Conservation (phyloP, 2,113 vertebrate species). For the Etia nguti region DNA sequence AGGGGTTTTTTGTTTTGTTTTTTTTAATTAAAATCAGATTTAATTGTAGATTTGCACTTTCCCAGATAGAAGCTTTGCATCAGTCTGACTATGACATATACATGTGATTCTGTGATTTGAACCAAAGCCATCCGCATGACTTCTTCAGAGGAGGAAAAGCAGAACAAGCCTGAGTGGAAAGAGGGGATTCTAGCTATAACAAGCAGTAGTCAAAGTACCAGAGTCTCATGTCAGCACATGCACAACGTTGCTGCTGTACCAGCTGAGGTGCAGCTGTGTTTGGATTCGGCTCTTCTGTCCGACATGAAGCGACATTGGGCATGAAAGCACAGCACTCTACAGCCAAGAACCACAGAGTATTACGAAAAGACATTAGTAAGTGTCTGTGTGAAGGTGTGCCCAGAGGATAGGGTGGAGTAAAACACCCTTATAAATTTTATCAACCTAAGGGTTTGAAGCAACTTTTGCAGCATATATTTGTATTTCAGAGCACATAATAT, state of each 20-base stretch:
- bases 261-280: conserved; percentile 74
- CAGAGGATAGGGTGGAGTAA: background rate
- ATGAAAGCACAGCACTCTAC: conserved; percentile 38
- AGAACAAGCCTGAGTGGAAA: conserved; percentile 29
- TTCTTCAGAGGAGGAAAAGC: background rate
- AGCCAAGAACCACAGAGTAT: background rate
- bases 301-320: conserved; percentile 23
- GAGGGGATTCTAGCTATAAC: conserved; percentile 37
- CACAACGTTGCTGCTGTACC: conserved; percentile 36
- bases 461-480: background rate
- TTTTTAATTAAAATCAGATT: background rate
- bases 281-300: conserved; percentile 49
- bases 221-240: conserved; percentile 68
- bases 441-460: background rate
- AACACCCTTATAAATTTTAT: background rate
- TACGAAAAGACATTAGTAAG: background rate
- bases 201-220: conserved; percentile 16
- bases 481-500: background rate
- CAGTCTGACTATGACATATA: background rate
- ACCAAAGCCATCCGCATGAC: background rate
- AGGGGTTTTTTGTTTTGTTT: background rate
- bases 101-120: background rate
- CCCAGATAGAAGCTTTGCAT: background rate
- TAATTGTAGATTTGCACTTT: background rate
- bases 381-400: background rate